These are phyloP conservation scores for Argyrosomus japonicus DNA, from an alignment of 2,113 vertebrate species.

Conservation along the genomic window DNA sequence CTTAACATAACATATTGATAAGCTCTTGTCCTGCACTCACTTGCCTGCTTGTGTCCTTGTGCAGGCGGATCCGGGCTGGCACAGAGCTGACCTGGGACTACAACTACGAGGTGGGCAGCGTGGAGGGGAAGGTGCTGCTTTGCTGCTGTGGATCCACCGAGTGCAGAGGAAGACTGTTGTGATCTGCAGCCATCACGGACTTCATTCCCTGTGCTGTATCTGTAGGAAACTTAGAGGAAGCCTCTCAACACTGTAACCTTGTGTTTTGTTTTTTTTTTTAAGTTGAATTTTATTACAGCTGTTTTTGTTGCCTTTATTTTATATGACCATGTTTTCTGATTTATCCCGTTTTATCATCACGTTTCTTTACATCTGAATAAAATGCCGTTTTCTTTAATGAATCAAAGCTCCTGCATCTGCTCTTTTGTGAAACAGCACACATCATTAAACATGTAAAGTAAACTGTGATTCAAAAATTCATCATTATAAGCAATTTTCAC, in stretches of 20 bases:
- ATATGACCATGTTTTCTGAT: constrained; percentile 7
- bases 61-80: constrained; percentile 94
- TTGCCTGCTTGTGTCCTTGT: neutral
- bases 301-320: constrained; percentile 53
- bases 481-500: neutral
- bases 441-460: neutral
- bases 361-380: constrained; percentile 62
- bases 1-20: neutral
- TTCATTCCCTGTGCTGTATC: constrained; percentile 3
- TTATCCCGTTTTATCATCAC: constrained; percentile 26
- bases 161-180: constrained; percentile 93
- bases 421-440: neutral
- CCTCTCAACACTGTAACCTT: constrained; percentile 9
- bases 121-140: constrained; percentile 97
- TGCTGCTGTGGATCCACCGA: constrained; percentile 98
- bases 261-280: constrained; percentile 31
- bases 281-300: constrained; percentile 37
- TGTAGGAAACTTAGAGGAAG: constrained; percentile 8
- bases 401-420: neutral
- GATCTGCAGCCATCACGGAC: constrained; percentile 9
- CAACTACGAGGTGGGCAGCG: constrained; percentile 98
- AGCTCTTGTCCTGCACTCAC: neutral
- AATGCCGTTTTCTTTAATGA: constrained; percentile 46
- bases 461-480: neutral
- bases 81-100: constrained; percentile 99